Evolutionary conservation across 2,113 vertebrate genomes (phyloP), one percentile per base, ranked within the genome.

Genomic region (Pan paniscus): DNA sequence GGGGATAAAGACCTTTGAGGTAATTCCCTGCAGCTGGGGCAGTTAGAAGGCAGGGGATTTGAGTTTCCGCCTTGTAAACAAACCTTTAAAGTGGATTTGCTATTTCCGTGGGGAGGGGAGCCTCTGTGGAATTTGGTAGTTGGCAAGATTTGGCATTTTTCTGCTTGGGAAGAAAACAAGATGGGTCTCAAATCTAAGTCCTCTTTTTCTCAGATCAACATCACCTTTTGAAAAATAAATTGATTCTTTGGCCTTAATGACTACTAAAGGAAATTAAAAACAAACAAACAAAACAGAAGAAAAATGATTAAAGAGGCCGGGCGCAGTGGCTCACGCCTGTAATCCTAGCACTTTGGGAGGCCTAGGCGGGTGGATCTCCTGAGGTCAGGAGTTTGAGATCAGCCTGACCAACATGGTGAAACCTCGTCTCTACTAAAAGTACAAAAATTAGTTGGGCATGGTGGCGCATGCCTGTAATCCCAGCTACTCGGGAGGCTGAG

Each of bases 1-100:
- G n/a, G 81, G 59, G 73, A 96, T 82, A 52, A 93, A 78, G 25
- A 35, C 46, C 14, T 90, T 32, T 84, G 59, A 90, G 73, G 59
- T 92, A 59, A 86, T 78, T 93, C 50, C 50, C 23, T 96, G 68
- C 27, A 59, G 38, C 30, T 82, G 52, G 81, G 38, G 16, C 23
- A 76, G 43, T 48, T 88, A 78, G 70, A 76, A 83, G 20, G 75
- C 18, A 90, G 3, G 1, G 1, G n/a, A 81, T 89, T 75, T 55
- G 79, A 16, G 22, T 81, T 87, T 93, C 46, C 76, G 52, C 35
- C 91, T 97, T 93, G 75, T 85, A 96, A 96, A 93, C 92, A 90
- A 93, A 90, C 52, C 85, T 88, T 84, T 90, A 95, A 85, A 59
- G 50, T 75, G 78, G 89, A 93, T 90, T 97, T 97, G 35, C 38